Evolutionary conservation across 2,113 vertebrate genomes (phyloP), one percentile per base, ranked within the genome.

Genomic region (Nanorana parkeri): DNA sequence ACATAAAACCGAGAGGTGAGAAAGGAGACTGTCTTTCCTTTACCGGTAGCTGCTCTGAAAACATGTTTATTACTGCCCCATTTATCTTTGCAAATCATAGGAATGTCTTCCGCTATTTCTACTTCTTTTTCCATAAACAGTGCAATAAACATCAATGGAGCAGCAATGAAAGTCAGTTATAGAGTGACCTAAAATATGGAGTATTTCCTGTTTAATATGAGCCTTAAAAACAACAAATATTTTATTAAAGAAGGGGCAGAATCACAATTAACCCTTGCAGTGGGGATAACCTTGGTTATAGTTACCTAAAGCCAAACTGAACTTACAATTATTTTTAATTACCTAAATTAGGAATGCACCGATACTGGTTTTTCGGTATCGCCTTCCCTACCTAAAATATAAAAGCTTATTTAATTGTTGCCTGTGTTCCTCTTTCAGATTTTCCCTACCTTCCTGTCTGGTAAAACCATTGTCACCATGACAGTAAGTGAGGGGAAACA

Each of bases 31-130:
- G n/a, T 15, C 17, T 54, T 51, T 69, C 16, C 60, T 5, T 60
- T 74, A 4, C 13, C 17, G 20, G 24, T 75, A 60, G 15, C 20
- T 21, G 17, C 10, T 26, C 7, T 4, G 8, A 7, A 3, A 10
- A 23, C 32, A n/a, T 41, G 11, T 75, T 60, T 36, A 17, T 36
- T 28, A 20, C 17, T 55, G 68, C 13, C 13, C 72, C 72, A 36
- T 75, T 60, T 75, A 29, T 4, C 10, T 74, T 74, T 54, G 71
- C 20, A 5, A 19, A 54, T 73, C 60, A 63, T 10, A 32, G 69
- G 11, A 29, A 56, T 56, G 52, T 1, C 10, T 28, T 29, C 13
- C 19, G n/a, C 54, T 74, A 20, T 36, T 63, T 63, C 3, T 24
- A 17, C 16, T 21, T 32, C 54, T 74, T 21, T 58, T 74, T 60